phyloP scores from a whole-genome alignment of 2,888 invertebrate species.

The Rotaria sp. region DNA sequence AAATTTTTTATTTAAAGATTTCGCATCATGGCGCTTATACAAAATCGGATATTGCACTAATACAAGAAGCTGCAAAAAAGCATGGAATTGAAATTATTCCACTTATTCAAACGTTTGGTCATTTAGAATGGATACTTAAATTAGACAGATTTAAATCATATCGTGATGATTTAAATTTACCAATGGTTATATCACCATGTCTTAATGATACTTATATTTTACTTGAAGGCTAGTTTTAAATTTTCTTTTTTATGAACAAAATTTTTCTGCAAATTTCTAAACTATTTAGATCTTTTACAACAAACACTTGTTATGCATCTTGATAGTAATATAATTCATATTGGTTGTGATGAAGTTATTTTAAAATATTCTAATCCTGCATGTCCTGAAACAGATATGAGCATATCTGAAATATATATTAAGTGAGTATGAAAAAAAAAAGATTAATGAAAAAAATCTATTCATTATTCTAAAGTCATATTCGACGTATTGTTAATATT shows the following conservation, averaged over 20 bases:
- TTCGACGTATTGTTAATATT: slow-evolving; percentile 56
- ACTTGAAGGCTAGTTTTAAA: background rate
- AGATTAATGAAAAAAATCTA: background rate
- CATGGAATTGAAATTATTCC: slow-evolving; percentile 68
- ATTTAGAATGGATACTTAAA: slow-evolving; percentile 73
- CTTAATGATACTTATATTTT: slow-evolving; percentile 46
- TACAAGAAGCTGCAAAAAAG: slow-evolving; percentile 63
- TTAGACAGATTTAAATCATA: slow-evolving; percentile 64
- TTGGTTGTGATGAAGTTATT: slow-evolving; percentile 70
- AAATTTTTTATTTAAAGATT: slow-evolving; percentile 51
- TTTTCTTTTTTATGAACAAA: background rate
- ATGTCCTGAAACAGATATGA: background rate
- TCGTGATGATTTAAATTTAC: slow-evolving; percentile 63
- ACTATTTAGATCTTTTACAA: slow-evolving; percentile 62
- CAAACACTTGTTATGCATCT: slow-evolving; percentile 67
- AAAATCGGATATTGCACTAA: slow-evolving; percentile 54
- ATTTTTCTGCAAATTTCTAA: too few relatives aligned
- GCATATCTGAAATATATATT: background rate
- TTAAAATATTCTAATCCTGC: slow-evolving; percentile 7
- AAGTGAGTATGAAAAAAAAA: background rate
- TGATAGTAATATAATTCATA: slow-evolving; percentile 63
- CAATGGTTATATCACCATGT: slow-evolving; percentile 67
- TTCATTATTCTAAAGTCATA: slow-evolving; percentile 18
- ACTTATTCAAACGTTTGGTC: slow-evolving; percentile 75
- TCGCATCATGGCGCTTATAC: slow-evolving; percentile 64